Percentiles rank a stretch among this genome's conserved stretches.
Conservation (phyloP, 1,140 invertebrate species). For the Dinothrombium tinctorium region DNA sequence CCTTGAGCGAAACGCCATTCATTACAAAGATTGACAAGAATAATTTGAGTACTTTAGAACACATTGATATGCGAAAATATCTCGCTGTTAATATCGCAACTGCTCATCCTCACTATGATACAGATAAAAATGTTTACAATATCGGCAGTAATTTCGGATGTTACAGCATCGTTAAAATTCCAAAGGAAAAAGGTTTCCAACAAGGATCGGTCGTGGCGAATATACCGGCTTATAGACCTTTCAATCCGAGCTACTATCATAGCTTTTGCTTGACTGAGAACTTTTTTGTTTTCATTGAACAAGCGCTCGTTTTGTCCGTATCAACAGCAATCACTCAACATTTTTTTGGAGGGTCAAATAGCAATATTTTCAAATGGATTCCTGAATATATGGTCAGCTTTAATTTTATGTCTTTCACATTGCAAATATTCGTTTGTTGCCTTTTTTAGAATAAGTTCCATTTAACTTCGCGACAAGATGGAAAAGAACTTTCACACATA, state of each 20-base stretch:
- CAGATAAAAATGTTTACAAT: conserved; percentile 51
- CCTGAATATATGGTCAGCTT: conserved; percentile 6
- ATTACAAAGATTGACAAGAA: conserved; percentile 22
- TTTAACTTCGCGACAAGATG: conserved; percentile 34
- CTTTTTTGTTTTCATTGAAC: conserved; percentile 58
- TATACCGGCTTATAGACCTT: conserved; percentile 41
- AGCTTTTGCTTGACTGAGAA: conserved; percentile 62
- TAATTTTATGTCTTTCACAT: neutral
- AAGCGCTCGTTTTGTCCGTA: conserved; percentile 43
- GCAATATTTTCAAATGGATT: conserved; percentile 11
- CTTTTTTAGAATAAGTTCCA: conserved; percentile 38
- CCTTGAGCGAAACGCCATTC: conserved; percentile 22
- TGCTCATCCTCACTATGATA: conserved; percentile 53
- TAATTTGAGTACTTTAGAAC: conserved; percentile 20
- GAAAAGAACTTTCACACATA: conserved; percentile 26
- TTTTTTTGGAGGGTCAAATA: conserved; percentile 10
- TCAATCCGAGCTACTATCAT: conserved; percentile 64
- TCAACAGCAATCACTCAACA: conserved; percentile 28
- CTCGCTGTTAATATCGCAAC: conserved; percentile 50
- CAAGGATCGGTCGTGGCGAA: conserved; percentile 30
- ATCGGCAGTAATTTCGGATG: conserved; percentile 22
- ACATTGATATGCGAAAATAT: conserved; percentile 37
- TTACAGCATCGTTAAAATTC: conserved; percentile 5
- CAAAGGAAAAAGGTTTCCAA: conserved; percentile 7
- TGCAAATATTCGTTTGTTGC: neutral